Evolutionary conservation across 2,888 invertebrate genomes (phyloP).

Genomic region (Acheta domesticus): DNA sequence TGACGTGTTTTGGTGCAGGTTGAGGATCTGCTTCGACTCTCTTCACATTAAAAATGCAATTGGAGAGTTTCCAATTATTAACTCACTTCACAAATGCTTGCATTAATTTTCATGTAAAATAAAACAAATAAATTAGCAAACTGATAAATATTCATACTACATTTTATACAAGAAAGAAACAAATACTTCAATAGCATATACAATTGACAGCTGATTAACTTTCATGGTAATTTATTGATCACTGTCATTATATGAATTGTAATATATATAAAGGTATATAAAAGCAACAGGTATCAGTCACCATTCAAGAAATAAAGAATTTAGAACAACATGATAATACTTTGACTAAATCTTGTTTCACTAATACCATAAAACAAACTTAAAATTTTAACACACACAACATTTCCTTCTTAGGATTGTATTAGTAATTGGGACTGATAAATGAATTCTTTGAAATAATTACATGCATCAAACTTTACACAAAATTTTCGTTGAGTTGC

Average conservation of each 20-base stretch:
- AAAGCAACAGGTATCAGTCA: conserved; percentile 18
- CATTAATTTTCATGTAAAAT: conserved; percentile 35
- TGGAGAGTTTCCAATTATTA: background rate
- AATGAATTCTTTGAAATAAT: background rate
- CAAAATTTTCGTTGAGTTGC: background rate
- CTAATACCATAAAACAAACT: conserved; percentile 2
- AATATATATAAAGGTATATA: background rate
- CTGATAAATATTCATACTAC: conserved; percentile 19
- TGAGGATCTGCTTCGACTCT: conserved; percentile 20
- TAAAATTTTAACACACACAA: conserved; percentile 18
- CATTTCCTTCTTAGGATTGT: background rate
- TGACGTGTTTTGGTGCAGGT: conserved; percentile 19
- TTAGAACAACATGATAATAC: background rate
- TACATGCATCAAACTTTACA: background rate
- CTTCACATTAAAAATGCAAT: conserved; percentile 3
- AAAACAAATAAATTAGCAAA: conserved; percentile 40
- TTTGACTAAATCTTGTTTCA: background rate
- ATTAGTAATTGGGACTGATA: background rate
- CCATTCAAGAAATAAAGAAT: background rate
- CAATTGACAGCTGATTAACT: background rate
- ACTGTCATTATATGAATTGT: background rate
- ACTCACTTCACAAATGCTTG: conserved; percentile 18
- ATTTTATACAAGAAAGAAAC: conserved; percentile 33
- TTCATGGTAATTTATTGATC: background rate
- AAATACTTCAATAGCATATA: conserved; percentile 41